Base-by-base conservation (phyloP, 1,140 invertebrate genomes). In the Alviniconcha marisindica region DNA sequence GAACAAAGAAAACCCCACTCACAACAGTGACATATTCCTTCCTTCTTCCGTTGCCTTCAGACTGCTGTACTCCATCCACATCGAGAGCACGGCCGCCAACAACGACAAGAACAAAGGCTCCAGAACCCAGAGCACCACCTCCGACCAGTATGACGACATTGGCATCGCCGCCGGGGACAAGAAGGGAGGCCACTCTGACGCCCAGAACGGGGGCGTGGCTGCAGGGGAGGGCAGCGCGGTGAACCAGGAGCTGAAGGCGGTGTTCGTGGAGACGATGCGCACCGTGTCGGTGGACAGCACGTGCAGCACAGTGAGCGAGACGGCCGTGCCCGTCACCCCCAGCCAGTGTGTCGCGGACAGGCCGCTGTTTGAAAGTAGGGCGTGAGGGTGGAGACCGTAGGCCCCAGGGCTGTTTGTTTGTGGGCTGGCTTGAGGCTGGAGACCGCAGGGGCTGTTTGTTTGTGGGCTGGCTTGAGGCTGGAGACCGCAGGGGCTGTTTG, bases 261-360 rank as follows among this genome's bases (percentile, higher is more conserved):
- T 63, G 18, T 78, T 78, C 38, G 21, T 78, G 31, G 77, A 78
- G 63, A 78, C 51, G 15, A 78, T 78, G 77, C 77, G 77, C 31
- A 78, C 54, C 2, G 24, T 78, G 1, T 78, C 77, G 5, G 77
- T 78, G 36, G 77, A 78, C 28, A 78, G 77, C 36, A 56, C 51
- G 28, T 54, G 31, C 76, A 31, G 44, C 0, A n/a, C 51, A 21
- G 31, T 56, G 28, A 60, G 51, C 21, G 63, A 66, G 28, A 66
- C 63, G 4, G 31, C 5, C 12, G 63, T 66, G 63, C 63, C 63
- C 2, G 63, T 66, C 7, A 66, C 63, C 1, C 63, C 63, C 63
- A 66, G 63, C 33, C 63, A 66, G 63, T n/a, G 28, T 7, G 12
- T 12, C 12, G 4, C 7, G 14, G 63, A 66, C 28, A 66, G 63